Conservation (phyloP, 2,113 vertebrate species). For the Pseudorectes ferrugineus region DNA sequence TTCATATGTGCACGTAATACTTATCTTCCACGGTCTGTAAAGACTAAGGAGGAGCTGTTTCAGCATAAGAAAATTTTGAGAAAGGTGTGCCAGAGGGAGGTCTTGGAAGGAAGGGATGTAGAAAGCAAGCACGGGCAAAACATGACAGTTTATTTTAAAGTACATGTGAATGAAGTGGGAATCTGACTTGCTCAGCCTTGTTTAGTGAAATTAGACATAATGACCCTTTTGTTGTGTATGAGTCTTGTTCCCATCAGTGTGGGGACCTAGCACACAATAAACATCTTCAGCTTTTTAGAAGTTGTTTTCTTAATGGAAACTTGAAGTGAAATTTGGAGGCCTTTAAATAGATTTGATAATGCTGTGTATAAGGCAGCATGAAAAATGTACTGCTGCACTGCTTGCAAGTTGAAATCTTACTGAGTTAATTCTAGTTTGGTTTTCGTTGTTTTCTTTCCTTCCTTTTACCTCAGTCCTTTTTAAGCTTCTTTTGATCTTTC, state of each 20-base stretch:
- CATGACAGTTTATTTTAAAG: not conserved
- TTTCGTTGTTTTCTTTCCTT: not conserved
- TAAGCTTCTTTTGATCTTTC: not conserved
- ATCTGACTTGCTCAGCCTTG: not conserved
- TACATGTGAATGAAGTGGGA: not conserved
- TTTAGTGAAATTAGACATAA: not conserved
- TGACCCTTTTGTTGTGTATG: not conserved
- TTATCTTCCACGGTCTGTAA: not conserved
- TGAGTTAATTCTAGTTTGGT: not conserved
- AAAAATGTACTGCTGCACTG: not conserved
- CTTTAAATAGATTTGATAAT: not conserved
- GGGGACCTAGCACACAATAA: not conserved
- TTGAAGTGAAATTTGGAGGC: not conserved
- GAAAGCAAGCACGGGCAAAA: not conserved
- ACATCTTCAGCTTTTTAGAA: not conserved
- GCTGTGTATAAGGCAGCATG: not conserved
- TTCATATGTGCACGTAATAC: fast-evolving
- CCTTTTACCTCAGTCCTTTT: not conserved
- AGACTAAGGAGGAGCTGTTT: not conserved
- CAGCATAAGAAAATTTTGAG: not conserved
- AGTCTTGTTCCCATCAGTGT: not conserved
- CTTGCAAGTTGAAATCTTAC: not conserved
- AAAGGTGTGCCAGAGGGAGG: not conserved
- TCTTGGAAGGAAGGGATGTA: not conserved
- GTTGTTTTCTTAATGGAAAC: not conserved